Conservation (phyloP, 2,888 invertebrate species). For the Papilio protenor region DNA sequence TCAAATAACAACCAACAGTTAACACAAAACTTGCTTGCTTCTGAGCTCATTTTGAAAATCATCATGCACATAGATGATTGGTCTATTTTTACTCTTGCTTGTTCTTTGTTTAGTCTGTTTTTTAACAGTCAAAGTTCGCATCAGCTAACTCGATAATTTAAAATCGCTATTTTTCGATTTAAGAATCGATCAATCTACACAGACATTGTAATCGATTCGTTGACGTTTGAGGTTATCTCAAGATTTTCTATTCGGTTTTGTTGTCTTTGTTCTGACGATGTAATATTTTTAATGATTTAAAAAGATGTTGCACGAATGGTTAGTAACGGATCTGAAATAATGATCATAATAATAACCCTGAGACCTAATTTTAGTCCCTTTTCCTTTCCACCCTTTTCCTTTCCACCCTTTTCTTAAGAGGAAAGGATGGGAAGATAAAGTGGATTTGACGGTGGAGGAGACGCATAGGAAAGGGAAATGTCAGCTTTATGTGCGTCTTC, state of each 20-base stretch:
- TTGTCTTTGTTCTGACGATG: not conserved
- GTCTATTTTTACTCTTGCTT: too few relatives aligned
- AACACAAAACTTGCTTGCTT: not conserved
- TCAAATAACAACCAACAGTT: not conserved
- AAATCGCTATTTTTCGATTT: conserved; percentile 11
- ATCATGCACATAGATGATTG: too few relatives aligned
- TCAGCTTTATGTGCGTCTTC: too few relatives aligned
- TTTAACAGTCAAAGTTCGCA: not conserved
- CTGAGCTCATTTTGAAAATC: too few relatives aligned
- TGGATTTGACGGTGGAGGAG: too few relatives aligned
- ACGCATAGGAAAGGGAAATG: too few relatives aligned
- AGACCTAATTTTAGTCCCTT: too few relatives aligned
- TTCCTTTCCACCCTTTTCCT: too few relatives aligned
- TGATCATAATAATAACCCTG: not conserved
- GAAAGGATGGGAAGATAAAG: too few relatives aligned
- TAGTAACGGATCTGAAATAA: not conserved
- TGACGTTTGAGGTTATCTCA: not conserved
- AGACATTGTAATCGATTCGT: conserved; percentile 19
- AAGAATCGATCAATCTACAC: not conserved
- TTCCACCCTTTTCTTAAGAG: too few relatives aligned
- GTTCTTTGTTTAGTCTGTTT: not conserved
- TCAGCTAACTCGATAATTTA: conserved; percentile 7
- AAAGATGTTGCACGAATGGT: not conserved
- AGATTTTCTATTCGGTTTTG: conserved; percentile 4
- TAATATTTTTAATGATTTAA: conserved; percentile 5